Base-by-base conservation (phyloP, 2,888 invertebrate species). In the Lasioglossum marginatum region DNA sequence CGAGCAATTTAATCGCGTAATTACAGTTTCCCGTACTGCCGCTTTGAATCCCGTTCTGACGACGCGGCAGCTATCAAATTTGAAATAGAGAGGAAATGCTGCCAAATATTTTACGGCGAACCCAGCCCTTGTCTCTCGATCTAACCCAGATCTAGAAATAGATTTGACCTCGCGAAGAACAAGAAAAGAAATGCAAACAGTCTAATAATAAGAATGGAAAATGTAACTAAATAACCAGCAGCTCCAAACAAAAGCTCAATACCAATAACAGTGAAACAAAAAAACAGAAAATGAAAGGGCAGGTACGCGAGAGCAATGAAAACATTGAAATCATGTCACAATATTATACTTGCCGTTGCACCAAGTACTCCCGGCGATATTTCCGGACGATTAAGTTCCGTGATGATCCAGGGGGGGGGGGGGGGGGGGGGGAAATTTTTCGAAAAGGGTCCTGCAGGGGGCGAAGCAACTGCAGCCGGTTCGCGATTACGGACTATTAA, bases 71-170 rank as follows among this genome's bases (percentile, higher is more conserved):
- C 81, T 68, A 81, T 81, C 76, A 77, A 66, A 72, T 52, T 45
- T 6, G 16, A 77, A 81, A 77, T 57, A 83, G 77, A 83, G 82
- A 77, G 27, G 43, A 16, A 34, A 23, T n/a, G 23, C 12, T 37
- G 43, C 45, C 75, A 83, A 83, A 83, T 76, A 81, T 83, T 83
- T 81, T 23, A 23, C 52, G 52, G 76, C 71, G 40, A 40, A 12
- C n/a, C 31, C 31, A 12, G 2, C 52, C 23, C 23, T 4, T 23
- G 2, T 10, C 23, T 10, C 10, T 0, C 52, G 8, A 52, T 19
- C 14, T 43, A 14, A 14, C 16, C 48, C 48, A 6, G 19, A 48
- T 16, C 45, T 16, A 48, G 19, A 19, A 19, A 48, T 19, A 48
- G 6, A 5, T 19, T 48, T 48, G 19, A 19, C 48, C 48, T 19